Evolutionary conservation across 2,797 vertebrate genomes (phyloP).

Genomic region (Microctenopoma steveboyesi): DNA sequence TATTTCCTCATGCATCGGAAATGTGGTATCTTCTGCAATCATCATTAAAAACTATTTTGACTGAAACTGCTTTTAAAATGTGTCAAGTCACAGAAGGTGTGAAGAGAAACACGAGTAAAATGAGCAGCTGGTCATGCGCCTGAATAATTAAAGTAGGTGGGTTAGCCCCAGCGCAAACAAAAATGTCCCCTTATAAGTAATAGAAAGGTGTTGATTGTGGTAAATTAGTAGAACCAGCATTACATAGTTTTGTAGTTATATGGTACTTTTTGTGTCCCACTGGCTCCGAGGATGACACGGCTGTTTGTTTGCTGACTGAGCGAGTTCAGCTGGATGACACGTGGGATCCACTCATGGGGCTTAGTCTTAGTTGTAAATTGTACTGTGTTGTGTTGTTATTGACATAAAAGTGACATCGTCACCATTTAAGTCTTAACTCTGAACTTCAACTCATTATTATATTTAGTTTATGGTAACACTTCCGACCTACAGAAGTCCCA

Average conservation of each 20-base stretch:
- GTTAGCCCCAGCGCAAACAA: background rate
- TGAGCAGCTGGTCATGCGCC: background rate
- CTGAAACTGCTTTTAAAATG: background rate
- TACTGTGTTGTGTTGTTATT: background rate
- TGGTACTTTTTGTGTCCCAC: background rate
- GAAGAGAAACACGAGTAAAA: background rate
- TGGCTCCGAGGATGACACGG: background rate
- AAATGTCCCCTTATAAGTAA: background rate
- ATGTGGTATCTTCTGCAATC: background rate
- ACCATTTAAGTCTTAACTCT: constrained; percentile 10
- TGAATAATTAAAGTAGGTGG: background rate
- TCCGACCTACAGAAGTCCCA: constrained; percentile 3
- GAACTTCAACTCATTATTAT: constrained; percentile 24
- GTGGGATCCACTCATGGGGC: background rate
- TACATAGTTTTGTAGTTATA: background rate
- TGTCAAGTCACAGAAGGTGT: background rate
- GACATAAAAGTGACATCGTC: background rate
- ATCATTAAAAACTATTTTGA: background rate
- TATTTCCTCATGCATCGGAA: background rate
- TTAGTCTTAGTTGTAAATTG: background rate
- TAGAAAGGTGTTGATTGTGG: background rate
- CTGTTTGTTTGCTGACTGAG: background rate
- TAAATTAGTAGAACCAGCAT: background rate
- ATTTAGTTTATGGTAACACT: constrained; percentile 19
- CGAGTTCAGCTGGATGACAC: background rate